Base-by-base conservation (phyloP, 1,140 invertebrate genomes). In the Caenorhabditis inopinata region DNA sequence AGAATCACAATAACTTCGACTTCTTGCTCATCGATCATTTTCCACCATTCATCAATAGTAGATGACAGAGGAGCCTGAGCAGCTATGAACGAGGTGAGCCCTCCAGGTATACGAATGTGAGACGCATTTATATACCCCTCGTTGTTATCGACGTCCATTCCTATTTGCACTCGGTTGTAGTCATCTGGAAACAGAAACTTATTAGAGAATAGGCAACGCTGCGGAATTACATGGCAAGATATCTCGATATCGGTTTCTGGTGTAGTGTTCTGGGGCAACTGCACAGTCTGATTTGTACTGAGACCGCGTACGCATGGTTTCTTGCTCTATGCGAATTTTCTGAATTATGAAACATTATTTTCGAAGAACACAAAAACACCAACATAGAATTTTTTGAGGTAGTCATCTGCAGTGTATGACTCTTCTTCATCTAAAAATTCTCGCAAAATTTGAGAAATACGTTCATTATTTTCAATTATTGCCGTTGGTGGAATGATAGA, bases 171-270 rank as follows among this genome's bases (percentile, higher is more conserved):
- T 21, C 82, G 80, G 45, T 83, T 83, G 27, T 68, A 14, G 62
- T 83, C 82, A 49, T 83, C 82, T 83, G 82, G 14, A 82, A 77
- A n/a, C n/a, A n/a, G n/a, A n/a, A n/a, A n/a, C n/a, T n/a, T n/a
- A n/a, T n/a, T n/a, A n/a, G n/a, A n/a, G n/a, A n/a, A n/a, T n/a
- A n/a, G n/a, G n/a, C n/a, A n/a, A n/a, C n/a, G n/a, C n/a, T n/a
- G n/a, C n/a, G n/a, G n/a, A n/a, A n/a, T 83, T 68, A 83, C 82
- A 83, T 5, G 82, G 82, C 38, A 83, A 47, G 45, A 83, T 83
- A 68, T 83, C 82, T 29, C 82, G 21, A 38, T 83, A 83, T 25
- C 82, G 74, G 35, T 83, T 83, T 23, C 80, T 18, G 6, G 25
- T 16, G 23, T 21, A 48, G 32, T 82, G 78, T 9, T 27, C n/a